Base-by-base conservation (phyloP, 2,888 invertebrate species). In the Philhelius pedissequus region DNA sequence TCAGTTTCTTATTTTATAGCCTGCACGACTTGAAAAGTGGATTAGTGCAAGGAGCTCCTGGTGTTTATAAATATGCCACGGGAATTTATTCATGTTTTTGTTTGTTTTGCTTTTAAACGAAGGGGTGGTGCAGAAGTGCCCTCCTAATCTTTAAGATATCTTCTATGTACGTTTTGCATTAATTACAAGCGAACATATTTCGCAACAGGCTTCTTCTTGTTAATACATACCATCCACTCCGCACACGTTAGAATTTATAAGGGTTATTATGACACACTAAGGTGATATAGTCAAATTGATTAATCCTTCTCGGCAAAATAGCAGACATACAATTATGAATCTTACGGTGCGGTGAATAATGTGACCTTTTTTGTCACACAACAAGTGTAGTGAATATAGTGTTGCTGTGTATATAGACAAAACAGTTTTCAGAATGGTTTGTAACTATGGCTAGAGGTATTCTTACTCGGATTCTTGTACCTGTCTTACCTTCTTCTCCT, bases 201-300 rank as follows among this genome's bases (percentile, higher is more conserved):
- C 45, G 11, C 27, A 54, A 30, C 56, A 32, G 18, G 18, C 40
- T 15, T 11, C 2, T 6, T 6, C n/a, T n/a, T n/a, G n/a, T n/a
- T n/a, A n/a, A n/a, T n/a, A n/a, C n/a, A n/a, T 20, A 27, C 13
- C 11, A 32, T 38, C 15, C 20, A 40, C 30, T 9, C 27, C 30
- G 18, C 6, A 22, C 45, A 45, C 45, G 20, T 45, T 45, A 27
- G 27, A 20, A 71, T 66, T 35, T 58, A 60, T 25, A 25, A 48
- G 69, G 81, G 64, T 77, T 73, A 73, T 60, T 58, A 60, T 60
- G 62, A 64, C 73, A 73, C 82, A 73, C 78, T 32, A 40, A 82
- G 78, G 79, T 79, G 83, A 78, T 75, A 66, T 79, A 78, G 75
- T 79, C 69, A 79, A 83, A 78, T 74, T 83, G 83, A 83, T 83